A percentile compares a stretch with the other conserved stretches of the same genome.
Evolutionary conservation across 2,797 vertebrate species (phyloP).

Genomic region (Poeciliopsis infans): DNA sequence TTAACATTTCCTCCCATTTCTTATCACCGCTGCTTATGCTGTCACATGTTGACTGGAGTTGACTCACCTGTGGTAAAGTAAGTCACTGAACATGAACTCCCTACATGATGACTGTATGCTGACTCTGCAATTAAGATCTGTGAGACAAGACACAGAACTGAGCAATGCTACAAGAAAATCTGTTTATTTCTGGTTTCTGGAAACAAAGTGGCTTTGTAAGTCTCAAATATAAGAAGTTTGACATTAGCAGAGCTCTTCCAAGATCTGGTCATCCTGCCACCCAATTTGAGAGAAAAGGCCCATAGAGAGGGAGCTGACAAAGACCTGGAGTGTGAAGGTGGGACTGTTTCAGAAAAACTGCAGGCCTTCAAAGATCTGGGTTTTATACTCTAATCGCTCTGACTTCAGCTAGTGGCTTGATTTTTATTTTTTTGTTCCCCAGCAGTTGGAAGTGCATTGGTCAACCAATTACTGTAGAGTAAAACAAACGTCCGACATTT

Average conservation of each 20-base stretch:
- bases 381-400: not conserved
- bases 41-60: not conserved
- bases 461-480: not conserved
- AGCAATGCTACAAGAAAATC: not conserved
- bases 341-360: not conserved
- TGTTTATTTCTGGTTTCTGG: not conserved
- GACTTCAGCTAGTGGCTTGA: not conserved
- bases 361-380: not conserved
- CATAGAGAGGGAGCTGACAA: not conserved
- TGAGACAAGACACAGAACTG: not conserved
- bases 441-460: not conserved
- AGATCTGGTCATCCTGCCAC: not conserved
- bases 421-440: not conserved
- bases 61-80: not conserved
- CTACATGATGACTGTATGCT: not conserved
- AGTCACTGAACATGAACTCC: not conserved
- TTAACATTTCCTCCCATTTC: not conserved
- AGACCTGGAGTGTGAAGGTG: not conserved
- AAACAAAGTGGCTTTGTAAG: not conserved
- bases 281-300: not conserved
- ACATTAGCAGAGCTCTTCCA: not conserved
- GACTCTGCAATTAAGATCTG: not conserved
- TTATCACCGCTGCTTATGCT: not conserved
- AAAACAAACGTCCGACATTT: not conserved
- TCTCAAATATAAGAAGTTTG: not conserved